Conservation (phyloP, 1,140 invertebrate species). For the Galleria mellonella region DNA sequence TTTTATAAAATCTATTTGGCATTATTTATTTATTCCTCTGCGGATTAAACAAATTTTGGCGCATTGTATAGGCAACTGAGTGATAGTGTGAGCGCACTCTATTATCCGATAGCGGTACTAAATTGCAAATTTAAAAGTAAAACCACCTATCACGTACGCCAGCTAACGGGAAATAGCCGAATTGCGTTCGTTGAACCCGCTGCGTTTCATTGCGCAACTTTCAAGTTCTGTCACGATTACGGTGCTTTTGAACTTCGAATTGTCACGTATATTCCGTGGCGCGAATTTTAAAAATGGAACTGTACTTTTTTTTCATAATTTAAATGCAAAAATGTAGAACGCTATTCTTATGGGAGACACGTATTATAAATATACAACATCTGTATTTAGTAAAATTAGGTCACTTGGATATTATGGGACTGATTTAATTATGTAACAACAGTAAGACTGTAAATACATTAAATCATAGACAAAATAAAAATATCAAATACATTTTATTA, state of each 20-base stretch:
- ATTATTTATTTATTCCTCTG: too few relatives aligned
- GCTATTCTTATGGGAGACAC: conserved; percentile 17
- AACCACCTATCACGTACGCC: conserved; percentile 55
- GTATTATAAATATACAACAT: too few relatives aligned
- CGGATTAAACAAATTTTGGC: too few relatives aligned
- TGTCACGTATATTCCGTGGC: conserved; percentile 27
- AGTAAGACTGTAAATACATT: too few relatives aligned
- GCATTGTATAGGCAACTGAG: conserved; percentile 11
- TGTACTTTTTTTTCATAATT: conserved; percentile 25
- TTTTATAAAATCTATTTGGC: too few relatives aligned
- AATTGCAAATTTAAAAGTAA: conserved; percentile 68
- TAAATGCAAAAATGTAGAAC: conserved; percentile 27
- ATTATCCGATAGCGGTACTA: conserved; percentile 57
- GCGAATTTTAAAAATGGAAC: conserved; percentile 59
- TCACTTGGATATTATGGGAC: too few relatives aligned
- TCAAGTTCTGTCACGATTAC: conserved; percentile 15
- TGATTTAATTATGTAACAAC: too few relatives aligned
- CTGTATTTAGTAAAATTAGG: too few relatives aligned
- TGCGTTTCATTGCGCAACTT: conserved; percentile 42
- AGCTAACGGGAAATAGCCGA: conserved; percentile 62
- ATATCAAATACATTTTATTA: too few relatives aligned
- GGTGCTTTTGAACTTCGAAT: conserved; percentile 20
- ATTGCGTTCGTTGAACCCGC: conserved; percentile 55
- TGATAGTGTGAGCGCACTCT: conserved; percentile 42
- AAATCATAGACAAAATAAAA: too few relatives aligned